Base-by-base conservation (phyloP, 2,888 invertebrate species). In the Toxonevra muliebris region DNA sequence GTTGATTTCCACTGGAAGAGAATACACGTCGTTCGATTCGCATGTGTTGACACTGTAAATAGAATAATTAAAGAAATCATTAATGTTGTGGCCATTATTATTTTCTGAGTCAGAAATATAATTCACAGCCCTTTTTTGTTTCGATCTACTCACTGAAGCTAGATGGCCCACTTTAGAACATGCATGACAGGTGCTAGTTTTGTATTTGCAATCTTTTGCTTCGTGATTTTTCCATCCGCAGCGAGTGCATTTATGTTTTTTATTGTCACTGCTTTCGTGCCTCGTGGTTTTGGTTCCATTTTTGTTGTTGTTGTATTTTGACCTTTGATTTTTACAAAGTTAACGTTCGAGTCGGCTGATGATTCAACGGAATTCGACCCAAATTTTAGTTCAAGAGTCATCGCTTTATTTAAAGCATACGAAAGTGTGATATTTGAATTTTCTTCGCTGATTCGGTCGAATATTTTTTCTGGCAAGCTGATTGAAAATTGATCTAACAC, bases 231-330 rank as follows among this genome's bases (percentile, higher is more conserved):
- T 54, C 43, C 13, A 43, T 40, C 53, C 53, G 62, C 53, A 53
- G 40, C 53, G 1, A 9, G 7, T 52, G 52, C 10, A 52, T 48
- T 72, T 76, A 77, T 71, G 76, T 45, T 42, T 7, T 15, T 9
- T 40, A 30, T n/a, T n/a, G n/a, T n/a, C n/a, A n/a, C n/a, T 17
- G 9, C 19, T 12, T n/a, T 17, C 40, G 1, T 30, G 30, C 30
- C 30, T 30, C 7, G 7, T 30, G 30, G n/a, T n/a, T n/a, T n/a
- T n/a, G n/a, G n/a, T n/a, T n/a, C n/a, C n/a, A n/a, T n/a, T n/a
- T n/a, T n/a, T n/a, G n/a, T n/a, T n/a, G n/a, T n/a, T n/a, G n/a
- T n/a, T n/a, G n/a, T n/a, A n/a, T n/a, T n/a, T n/a, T n/a, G n/a
- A n/a, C n/a, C n/a, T n/a, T n/a, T n/a, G n/a, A n/a, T 53, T 15